Percentiles rank a stretch among this genome's conserved stretches.
Conservation (phyloP, 2,888 invertebrate genomes). For the Drosophila vallismaia region DNA sequence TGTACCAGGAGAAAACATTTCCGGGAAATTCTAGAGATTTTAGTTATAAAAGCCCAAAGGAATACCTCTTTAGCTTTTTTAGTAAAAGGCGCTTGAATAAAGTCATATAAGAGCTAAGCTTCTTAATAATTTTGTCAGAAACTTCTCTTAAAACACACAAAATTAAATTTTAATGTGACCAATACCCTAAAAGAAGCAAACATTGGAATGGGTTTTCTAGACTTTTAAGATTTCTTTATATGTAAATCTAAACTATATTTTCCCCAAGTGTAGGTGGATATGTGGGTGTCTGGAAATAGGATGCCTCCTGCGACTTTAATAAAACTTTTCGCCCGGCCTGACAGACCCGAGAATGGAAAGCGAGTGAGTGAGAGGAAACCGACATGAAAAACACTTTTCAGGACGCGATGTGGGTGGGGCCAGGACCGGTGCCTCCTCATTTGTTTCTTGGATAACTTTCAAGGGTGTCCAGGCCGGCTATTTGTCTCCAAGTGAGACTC, state of each 20-base stretch:
- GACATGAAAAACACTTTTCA: conserved; percentile 21
- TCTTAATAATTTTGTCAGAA: too few relatives aligned
- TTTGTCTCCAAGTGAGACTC: background rate
- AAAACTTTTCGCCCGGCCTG: conserved; percentile 27
- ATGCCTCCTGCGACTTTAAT: conserved; percentile 31
- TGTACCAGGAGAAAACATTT: background rate
- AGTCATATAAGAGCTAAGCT: too few relatives aligned
- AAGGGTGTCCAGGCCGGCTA: background rate
- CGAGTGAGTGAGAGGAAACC: background rate
- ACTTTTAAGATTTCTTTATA: background rate
- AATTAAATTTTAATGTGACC: too few relatives aligned
- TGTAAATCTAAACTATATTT: background rate
- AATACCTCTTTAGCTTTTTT: too few relatives aligned
- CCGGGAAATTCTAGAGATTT: background rate
- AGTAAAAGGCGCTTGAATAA: too few relatives aligned
- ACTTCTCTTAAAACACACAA: too few relatives aligned
- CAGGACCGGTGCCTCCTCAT: conserved; percentile 3
- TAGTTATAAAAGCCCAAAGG: too few relatives aligned
- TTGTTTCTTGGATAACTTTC: conserved; percentile 13
- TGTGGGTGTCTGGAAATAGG: conserved; percentile 18
- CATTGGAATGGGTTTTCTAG: too few relatives aligned
- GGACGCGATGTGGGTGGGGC: background rate
- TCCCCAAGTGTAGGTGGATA: background rate
- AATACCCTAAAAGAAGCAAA: too few relatives aligned
- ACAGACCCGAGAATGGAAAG: conserved; percentile 1